A percentile compares a stretch with the other conserved stretches of the same genome.
Evolutionary conservation across 1,140 invertebrate genomes (phyloP).

Genomic region (Bombus polaris): DNA sequence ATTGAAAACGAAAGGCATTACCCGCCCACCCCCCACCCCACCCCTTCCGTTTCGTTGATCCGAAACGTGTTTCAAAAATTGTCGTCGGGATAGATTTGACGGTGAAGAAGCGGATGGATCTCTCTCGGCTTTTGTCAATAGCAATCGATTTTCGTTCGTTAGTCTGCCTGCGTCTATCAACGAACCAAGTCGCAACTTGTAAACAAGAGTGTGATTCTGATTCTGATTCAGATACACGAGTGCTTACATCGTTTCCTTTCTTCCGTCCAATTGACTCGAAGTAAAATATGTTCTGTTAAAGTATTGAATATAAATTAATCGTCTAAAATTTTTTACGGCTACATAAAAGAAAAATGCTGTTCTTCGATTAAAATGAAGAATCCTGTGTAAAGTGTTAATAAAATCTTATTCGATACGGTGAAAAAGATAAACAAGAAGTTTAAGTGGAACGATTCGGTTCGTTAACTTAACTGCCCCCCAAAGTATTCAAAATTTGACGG

Average conservation of each 20-base stretch:
- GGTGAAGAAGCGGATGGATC: not conserved
- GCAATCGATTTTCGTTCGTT: constrained; percentile 16
- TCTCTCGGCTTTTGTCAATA: not conserved
- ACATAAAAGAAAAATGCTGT: too few relatives aligned
- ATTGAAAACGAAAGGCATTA: constrained; percentile 27
- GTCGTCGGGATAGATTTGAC: not conserved
- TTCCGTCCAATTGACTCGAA: too few relatives aligned
- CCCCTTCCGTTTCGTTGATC: not conserved
- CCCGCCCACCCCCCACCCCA: too few relatives aligned
- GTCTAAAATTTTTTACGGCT: not conserved
- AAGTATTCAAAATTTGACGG: not conserved
- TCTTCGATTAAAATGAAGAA: not conserved
- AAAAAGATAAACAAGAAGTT: not conserved
- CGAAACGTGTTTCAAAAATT: not conserved
- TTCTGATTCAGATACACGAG: not conserved
- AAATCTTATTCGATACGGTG: not conserved
- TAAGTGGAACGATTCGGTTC: not conserved
- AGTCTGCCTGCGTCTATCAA: not conserved
- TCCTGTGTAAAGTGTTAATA: not conserved
- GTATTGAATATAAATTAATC: not conserved
- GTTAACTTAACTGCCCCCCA: not conserved
- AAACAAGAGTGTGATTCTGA: not conserved
- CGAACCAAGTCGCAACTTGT: not conserved
- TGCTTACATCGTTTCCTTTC: too few relatives aligned
- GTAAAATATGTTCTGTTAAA: not conserved